phyloP scores from a whole-genome alignment of 2,888 invertebrate species.

The Ryuthela nishihirai region DNA sequence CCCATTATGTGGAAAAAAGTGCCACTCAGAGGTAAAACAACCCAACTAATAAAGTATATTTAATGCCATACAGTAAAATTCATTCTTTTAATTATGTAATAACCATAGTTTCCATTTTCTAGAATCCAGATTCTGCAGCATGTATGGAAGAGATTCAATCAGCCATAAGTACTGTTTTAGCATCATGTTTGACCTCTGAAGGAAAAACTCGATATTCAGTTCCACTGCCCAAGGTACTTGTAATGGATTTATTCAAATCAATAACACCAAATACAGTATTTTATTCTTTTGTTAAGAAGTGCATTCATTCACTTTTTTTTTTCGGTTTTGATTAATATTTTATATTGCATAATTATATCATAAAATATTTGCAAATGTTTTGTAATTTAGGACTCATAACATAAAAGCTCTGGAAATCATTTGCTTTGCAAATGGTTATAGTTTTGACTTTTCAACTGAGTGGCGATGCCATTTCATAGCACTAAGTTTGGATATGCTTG shows the following conservation, averaged over 20 bases:
- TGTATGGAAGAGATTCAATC: conserved; percentile 80
- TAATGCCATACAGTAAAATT: too few relatives aligned
- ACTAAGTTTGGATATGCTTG: too few relatives aligned
- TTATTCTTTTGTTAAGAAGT: not conserved
- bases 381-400: too few relatives aligned
- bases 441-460: too few relatives aligned
- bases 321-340: not conserved
- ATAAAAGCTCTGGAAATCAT: too few relatives aligned
- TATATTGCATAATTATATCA: not conserved
- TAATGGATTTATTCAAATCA: not conserved
- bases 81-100: too few relatives aligned
- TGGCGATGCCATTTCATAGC: too few relatives aligned
- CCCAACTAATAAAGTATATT: too few relatives aligned
- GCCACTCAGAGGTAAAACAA: too few relatives aligned
- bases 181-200: conserved; percentile 77
- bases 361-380: not conserved
- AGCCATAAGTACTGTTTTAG: conserved; percentile 78
- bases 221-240: conserved; percentile 60
- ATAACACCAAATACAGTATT: not conserved
- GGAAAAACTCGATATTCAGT: conserved; percentile 72
- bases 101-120: conserved; percentile 1
- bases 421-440: too few relatives aligned
- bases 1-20: too few relatives aligned
- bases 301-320: not conserved
- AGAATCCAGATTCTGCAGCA: conserved; percentile 65